Percentiles rank a stretch among this genome's conserved stretches.
Evolutionary conservation across 2,888 invertebrate genomes (phyloP).

Genomic region (Agrilus cyanescens): DNA sequence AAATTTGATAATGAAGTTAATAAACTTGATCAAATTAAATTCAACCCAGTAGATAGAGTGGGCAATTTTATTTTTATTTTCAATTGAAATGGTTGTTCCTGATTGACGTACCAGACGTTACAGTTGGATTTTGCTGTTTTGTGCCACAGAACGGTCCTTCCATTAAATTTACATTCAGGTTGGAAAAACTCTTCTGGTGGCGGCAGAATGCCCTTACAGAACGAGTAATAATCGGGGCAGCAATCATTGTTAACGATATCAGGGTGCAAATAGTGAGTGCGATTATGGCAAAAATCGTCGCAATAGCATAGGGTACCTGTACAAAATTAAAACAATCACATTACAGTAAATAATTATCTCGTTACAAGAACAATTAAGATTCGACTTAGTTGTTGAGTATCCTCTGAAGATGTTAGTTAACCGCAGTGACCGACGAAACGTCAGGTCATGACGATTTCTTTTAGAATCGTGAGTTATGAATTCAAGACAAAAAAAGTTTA

Average conservation of each 20-base stretch:
- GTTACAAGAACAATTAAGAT: too few relatives aligned
- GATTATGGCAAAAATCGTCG: slow-evolving; percentile 78
- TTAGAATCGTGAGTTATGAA: too few relatives aligned
- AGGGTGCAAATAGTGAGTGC: slow-evolving; percentile 32
- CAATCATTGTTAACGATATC: slow-evolving; percentile 56
- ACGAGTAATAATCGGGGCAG: slow-evolving; percentile 79
- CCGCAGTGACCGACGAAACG: too few relatives aligned
- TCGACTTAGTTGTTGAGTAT: too few relatives aligned
- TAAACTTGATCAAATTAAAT: neutral
- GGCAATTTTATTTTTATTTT: neutral
- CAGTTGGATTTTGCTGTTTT: slow-evolving; percentile 50
- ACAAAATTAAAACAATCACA: slow-evolving; percentile 6
- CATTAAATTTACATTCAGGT: slow-evolving; percentile 44
- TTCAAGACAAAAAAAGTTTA: too few relatives aligned
- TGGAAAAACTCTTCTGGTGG: slow-evolving; percentile 24
- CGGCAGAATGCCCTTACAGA: slow-evolving; percentile 47
- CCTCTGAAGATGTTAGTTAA: too few relatives aligned
- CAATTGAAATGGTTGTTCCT: neutral
- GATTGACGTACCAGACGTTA: slow-evolving; percentile 54
- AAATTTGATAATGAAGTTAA: too few relatives aligned
- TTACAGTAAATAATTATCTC: too few relatives aligned
- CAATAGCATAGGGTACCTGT: slow-evolving; percentile 84
- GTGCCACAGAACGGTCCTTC: slow-evolving; percentile 20
- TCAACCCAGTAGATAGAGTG: neutral
- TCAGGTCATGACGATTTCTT: too few relatives aligned